These are phyloP conservation scores for Cheilinus undulatus DNA, from an alignment of 2,113 vertebrate species.

Conservation along the genomic window DNA sequence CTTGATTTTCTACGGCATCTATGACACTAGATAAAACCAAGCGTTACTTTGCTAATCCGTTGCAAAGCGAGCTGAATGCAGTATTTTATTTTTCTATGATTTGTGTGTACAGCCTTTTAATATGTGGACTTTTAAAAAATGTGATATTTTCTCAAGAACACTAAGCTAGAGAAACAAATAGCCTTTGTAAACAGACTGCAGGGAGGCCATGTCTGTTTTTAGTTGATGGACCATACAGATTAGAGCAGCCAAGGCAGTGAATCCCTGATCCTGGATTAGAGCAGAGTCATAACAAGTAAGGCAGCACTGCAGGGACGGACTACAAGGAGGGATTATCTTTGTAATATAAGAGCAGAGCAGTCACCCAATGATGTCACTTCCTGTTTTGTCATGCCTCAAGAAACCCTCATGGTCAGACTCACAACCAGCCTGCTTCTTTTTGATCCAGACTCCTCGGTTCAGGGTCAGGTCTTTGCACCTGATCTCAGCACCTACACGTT, in stretches of 20 bases:
- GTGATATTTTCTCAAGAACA: constrained; percentile 65
- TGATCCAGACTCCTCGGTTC: constrained; percentile 22
- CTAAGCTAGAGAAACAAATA: constrained; percentile 31
- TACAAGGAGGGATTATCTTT: constrained; percentile 54
- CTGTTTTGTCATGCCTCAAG: constrained; percentile 41
- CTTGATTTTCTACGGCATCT: constrained; percentile 45
- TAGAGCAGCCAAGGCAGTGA: constrained; percentile 20
- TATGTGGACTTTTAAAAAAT: constrained; percentile 45
- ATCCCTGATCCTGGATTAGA: constrained; percentile 68
- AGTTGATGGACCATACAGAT: constrained; percentile 31
- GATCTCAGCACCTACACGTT: constrained; percentile 53
- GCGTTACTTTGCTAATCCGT: constrained; percentile 44
- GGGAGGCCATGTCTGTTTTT: constrained; percentile 1
- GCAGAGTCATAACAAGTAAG: constrained; percentile 15
- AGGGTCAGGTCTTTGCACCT: constrained; percentile 44
- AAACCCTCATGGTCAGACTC: constrained; percentile 27
- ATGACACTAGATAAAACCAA: constrained; percentile 22
- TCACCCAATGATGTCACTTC: constrained; percentile 62
- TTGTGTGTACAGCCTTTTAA: constrained; percentile 74
- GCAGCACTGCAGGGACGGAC: not conserved
- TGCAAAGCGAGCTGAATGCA: constrained; percentile 47
- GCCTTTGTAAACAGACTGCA: constrained; percentile 45
- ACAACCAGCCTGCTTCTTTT: constrained; percentile 25
- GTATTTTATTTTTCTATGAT: constrained; percentile 76
- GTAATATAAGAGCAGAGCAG: constrained; percentile 53